phyloP scores from a whole-genome alignment of 2,888 invertebrate species.

The Synanthedon vespiformis region DNA sequence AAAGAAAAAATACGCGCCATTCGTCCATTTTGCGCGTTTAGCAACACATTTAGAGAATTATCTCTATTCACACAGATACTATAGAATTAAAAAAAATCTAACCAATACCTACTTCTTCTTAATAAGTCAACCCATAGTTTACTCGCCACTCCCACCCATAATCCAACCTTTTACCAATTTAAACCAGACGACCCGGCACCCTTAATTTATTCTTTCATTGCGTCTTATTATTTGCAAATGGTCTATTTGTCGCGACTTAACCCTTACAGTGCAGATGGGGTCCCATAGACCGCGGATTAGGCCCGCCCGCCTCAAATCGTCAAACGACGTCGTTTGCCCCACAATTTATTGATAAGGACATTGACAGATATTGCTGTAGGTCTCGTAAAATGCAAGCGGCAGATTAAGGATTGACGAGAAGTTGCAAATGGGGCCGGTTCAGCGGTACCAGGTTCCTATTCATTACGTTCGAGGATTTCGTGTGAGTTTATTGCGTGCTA shows the following conservation, averaged over 20 bases:
- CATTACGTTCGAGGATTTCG: conserved; percentile 38
- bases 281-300: conserved; percentile 59
- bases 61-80: too few species aligned
- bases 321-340: conserved; percentile 63
- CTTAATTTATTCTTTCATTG: conserved; percentile 70
- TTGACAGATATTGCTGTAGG: conserved; percentile 65
- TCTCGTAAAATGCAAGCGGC: conserved; percentile 63
- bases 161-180: conserved; percentile 1
- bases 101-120: too few species aligned
- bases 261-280: conserved; percentile 66
- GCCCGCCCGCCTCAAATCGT: conserved; percentile 51
- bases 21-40: too few species aligned
- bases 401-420: conserved; percentile 61
- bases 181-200: conserved; percentile 13
- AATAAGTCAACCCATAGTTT: too few species aligned
- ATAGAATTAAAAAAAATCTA: too few species aligned
- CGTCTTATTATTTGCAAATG: conserved; percentile 71
- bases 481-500: conserved; percentile 24
- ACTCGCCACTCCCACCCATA: neutral
- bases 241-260: conserved; percentile 69
- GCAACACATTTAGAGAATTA: too few species aligned
- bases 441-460: conserved; percentile 29
- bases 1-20: too few species aligned
- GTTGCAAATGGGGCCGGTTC: conserved; percentile 61
- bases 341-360: conserved; percentile 69